Evolutionary conservation across 2,888 invertebrate genomes (phyloP).

Genomic region (Dioctria rufipes): DNA sequence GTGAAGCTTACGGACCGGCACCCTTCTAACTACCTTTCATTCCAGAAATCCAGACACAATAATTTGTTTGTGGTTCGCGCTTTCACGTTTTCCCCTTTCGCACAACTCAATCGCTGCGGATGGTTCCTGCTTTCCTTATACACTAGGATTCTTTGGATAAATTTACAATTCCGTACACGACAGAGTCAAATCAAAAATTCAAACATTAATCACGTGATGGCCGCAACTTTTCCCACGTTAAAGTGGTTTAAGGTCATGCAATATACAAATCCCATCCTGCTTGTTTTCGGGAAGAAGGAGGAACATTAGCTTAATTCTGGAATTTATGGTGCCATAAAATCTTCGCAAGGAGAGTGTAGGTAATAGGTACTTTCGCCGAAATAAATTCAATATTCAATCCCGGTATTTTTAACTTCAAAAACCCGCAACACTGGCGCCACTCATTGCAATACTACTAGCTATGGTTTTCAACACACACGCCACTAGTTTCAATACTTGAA

Average conservation of each 20-base stretch:
- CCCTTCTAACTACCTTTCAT: neutral
- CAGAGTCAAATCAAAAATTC: conserved; percentile 21
- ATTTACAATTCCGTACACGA: conserved; percentile 16
- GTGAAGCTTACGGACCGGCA: neutral
- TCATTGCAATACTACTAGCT: too few relatives aligned
- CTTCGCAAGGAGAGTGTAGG: neutral
- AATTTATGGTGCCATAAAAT: conserved; percentile 19
- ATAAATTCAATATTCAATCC: too few relatives aligned
- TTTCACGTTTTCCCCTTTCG: neutral
- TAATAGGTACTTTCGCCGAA: too few relatives aligned
- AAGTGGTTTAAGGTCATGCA: conserved; percentile 6
- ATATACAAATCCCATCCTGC: neutral
- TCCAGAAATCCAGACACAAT: neutral
- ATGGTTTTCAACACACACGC: too few relatives aligned
- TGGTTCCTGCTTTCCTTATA: neutral
- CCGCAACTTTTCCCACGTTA: conserved; percentile 11
- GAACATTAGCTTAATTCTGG: neutral
- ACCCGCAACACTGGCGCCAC: too few relatives aligned
- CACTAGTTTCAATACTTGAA: too few relatives aligned
- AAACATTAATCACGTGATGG: conserved; percentile 22
- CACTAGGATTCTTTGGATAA: neutral
- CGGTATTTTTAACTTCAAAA: too few relatives aligned
- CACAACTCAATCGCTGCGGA: neutral
- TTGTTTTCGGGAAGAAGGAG: neutral
- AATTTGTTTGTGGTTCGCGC: conserved; percentile 9